Evolutionary conservation across 2,113 vertebrate genomes (phyloP).

Genomic region (Tricholaema leucomelas): DNA sequence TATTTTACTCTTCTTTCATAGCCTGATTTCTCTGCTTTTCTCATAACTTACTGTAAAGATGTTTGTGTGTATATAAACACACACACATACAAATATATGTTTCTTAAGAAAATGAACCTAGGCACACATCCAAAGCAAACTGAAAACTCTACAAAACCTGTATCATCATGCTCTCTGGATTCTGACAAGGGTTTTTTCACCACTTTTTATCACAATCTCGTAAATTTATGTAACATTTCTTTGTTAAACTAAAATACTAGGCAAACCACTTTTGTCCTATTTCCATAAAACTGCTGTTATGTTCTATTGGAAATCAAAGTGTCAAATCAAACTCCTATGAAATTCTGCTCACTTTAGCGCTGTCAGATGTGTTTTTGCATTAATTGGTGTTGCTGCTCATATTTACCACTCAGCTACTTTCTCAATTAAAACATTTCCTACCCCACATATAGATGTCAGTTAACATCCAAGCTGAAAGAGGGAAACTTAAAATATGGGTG

Average conservation of each 20-base stretch:
- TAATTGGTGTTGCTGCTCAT: not conserved
- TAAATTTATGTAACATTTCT: not conserved
- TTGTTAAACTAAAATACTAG: not conserved
- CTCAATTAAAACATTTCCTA: not conserved
- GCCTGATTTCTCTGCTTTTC: not conserved
- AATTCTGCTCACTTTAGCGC: not conserved
- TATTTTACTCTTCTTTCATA: not conserved
- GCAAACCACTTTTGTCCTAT: not conserved
- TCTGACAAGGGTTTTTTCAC: not conserved
- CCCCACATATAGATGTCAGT: accelerated
- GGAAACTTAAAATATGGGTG: too few species aligned
- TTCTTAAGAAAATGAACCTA: not conserved
- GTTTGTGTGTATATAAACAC: not conserved
- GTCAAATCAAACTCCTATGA: not conserved
- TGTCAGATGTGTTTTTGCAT: not conserved
- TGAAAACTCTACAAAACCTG: not conserved
- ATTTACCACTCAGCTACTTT: not conserved
- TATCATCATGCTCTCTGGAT: not conserved
- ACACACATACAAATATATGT: not conserved
- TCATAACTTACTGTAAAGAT: not conserved
- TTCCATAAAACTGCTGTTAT: not conserved
- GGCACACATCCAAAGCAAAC: not conserved
- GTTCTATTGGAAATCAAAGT: not conserved
- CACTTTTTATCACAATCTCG: not conserved
- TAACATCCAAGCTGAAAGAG: not conserved